Evolutionary conservation across 2,888 invertebrate genomes (phyloP), one percentile per base, ranked within the genome.

Genomic region (Operophtera brumata): DNA sequence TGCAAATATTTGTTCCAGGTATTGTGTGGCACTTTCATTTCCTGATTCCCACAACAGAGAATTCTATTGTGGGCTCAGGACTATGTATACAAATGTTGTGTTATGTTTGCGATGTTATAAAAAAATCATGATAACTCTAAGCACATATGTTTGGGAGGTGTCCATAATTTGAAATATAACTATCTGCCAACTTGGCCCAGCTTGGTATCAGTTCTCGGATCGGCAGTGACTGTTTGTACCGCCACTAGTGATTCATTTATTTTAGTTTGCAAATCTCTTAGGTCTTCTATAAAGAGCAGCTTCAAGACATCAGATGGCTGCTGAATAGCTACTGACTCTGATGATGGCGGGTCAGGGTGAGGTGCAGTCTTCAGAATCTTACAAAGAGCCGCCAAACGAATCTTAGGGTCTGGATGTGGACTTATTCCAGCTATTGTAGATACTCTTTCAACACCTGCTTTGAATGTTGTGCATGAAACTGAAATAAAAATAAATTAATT

Each of bases 201-300:
- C 78, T 94, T 95, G 0, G 97, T 96, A 77, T 99, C 98, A 60
- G 99, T 99, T 87, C 97, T 97, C 1, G 99, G 99, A 91, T 99
- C 95, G 4, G 99, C 99, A 0, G 99, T 99, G 1, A 99, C 91
- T 59, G 91, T 93, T 89, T 99, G 99, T 3, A 98, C 96, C 40
- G 94, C 93, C 1, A 99, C 99, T 64, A 99, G 95, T 0, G 96
- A 94, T 81, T 98, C 97, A 83, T 99, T 99, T 46, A 99, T 97
- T 71, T 93, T 93, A 0, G 97, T 98, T 81, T 99, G 99, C 45
- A 99, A 91, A 61, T 95, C 93, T 70, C 97, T 88, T 12, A 98
- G 86, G 77, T 97, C 96, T 70, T 95, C 94, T 59, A 98, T 94
- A 79, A 96, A 96, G 13, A 97, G 85, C 5, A 96, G 87, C 50